Percentiles rank a stretch among this genome's conserved stretches.
Evolutionary conservation across 1,140 invertebrate genomes (phyloP).

Genomic region (Pomacea maculata): DNA sequence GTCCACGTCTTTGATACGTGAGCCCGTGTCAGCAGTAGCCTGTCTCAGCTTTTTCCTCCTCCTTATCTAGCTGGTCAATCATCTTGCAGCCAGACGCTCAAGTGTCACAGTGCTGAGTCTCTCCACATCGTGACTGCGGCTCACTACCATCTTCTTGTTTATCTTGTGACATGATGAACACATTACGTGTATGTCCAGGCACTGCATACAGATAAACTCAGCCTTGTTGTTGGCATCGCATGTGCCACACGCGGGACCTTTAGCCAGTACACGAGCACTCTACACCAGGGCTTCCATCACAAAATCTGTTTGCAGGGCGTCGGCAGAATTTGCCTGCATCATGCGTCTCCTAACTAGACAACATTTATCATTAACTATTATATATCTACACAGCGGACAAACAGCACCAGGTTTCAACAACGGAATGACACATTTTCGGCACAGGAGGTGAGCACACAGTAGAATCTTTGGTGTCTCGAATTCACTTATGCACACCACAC

Average conservation of each 20-base stretch:
- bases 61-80: too few relatives aligned
- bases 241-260: too few relatives aligned
- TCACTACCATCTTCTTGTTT: neutral
- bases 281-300: neutral
- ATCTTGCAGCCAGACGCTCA: neutral
- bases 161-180: neutral
- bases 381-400: neutral
- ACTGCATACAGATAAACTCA: neutral
- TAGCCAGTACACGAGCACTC: neutral
- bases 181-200: slow-evolving; percentile 1
- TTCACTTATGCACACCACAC: neutral
- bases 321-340: too few relatives aligned
- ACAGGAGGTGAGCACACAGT: neutral
- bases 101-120: neutral
- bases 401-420: neutral
- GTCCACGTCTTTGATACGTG: too few relatives aligned
- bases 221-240: neutral
- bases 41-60: too few relatives aligned
- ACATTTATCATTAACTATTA: neutral
- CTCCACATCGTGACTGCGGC: neutral
- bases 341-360: too few relatives aligned
- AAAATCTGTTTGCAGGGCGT: neutral
- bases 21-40: too few relatives aligned
- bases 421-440: neutral
- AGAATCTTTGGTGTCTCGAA: neutral